phyloP scores from a whole-genome alignment of 2,797 vertebrate genomes.

The Malacoraja senta region DNA sequence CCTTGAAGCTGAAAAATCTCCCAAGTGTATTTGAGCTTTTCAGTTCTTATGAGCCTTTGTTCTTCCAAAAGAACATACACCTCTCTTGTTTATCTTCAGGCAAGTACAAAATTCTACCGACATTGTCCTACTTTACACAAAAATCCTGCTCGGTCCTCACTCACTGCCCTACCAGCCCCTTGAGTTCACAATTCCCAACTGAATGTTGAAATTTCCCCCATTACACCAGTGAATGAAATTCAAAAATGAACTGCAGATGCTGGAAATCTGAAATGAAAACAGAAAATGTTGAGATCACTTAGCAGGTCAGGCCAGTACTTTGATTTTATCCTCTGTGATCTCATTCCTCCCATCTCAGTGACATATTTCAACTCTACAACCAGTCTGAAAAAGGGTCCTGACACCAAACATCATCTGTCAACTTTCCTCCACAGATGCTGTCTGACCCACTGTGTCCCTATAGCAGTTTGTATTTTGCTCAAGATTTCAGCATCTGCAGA shows the following conservation, averaged over 20 bases:
- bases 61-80: not conserved
- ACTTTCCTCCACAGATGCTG: too few relatives aligned
- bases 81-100: not conserved
- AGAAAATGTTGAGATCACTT: too few relatives aligned
- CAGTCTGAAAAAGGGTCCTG: too few relatives aligned
- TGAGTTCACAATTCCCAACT: not conserved
- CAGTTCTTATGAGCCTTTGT: not conserved
- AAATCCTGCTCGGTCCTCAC: not conserved
- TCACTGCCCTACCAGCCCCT: not conserved
- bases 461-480: too few relatives aligned
- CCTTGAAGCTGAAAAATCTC: not conserved
- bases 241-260: too few relatives aligned
- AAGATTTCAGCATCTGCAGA: too few relatives aligned
- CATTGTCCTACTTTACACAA: not conserved
- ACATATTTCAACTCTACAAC: not conserved
- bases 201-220: not conserved
- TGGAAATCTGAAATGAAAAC: too few relatives aligned
- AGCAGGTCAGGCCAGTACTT: too few relatives aligned
- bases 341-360: not conserved
- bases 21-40: not conserved
- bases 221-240: not conserved
- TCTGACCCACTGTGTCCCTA: too few relatives aligned
- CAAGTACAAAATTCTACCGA: not conserved
- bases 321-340: not conserved
- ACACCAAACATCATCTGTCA: too few relatives aligned